Conservation (phyloP, 1,140 invertebrate species). For the Dendrolimus punctatus region DNA sequence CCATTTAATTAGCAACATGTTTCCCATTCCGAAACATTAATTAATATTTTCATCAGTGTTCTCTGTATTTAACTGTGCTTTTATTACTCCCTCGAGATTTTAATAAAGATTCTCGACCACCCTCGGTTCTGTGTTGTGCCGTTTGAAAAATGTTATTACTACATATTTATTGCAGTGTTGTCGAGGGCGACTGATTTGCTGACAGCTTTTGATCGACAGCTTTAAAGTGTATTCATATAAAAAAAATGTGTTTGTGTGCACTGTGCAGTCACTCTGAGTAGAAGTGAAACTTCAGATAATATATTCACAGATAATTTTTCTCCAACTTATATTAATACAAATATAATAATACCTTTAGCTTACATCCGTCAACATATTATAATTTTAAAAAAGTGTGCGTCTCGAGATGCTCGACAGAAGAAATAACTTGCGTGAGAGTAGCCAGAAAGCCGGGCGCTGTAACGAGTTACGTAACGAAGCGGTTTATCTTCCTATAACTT, state of each 20-base stretch:
- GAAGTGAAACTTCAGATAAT: slow-evolving; percentile 5
- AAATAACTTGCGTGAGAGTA: too few species aligned
- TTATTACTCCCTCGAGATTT: slow-evolving; percentile 68
- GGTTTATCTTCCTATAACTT: too few species aligned
- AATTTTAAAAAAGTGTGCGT: too few species aligned
- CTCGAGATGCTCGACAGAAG: too few species aligned
- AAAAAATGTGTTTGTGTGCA: slow-evolving; percentile 14
- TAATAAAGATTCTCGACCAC: slow-evolving; percentile 69
- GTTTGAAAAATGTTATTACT: slow-evolving; percentile 51
- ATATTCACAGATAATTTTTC: too few species aligned
- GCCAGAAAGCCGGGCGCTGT: too few species aligned
- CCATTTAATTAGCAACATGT: slow-evolving; percentile 70
- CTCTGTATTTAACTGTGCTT: slow-evolving; percentile 67
- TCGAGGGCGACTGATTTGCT: slow-evolving; percentile 26
- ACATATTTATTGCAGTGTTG: slow-evolving; percentile 33
- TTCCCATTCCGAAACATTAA: slow-evolving; percentile 69
- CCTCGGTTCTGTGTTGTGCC: slow-evolving; percentile 50
- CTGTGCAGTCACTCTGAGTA: slow-evolving; percentile 5
- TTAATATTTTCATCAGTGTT: slow-evolving; percentile 70
- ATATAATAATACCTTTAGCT: too few species aligned
- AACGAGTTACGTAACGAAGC: too few species aligned
- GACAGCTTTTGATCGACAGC: slow-evolving; percentile 20
- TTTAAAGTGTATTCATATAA: slow-evolving; percentile 20
- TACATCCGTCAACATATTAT: too few species aligned
- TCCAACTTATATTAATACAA: background rate